Evolutionary conservation across 1,140 invertebrate species (phyloP).

Genomic region (Piezodorus guildinii): DNA sequence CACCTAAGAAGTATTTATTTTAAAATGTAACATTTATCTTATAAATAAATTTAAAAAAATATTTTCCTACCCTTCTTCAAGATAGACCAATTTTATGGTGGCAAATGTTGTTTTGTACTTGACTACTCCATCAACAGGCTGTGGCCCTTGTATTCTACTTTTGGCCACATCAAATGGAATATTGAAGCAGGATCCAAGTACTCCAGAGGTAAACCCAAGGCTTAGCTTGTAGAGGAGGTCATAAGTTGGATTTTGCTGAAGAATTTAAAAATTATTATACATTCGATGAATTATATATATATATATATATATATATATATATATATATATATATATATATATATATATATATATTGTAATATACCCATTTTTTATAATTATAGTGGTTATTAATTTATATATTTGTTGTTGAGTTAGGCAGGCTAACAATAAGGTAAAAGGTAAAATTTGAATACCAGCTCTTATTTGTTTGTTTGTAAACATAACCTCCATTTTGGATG

Average conservation of each 20-base stretch:
- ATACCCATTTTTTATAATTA: no score
- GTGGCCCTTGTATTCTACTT: slow-evolving; percentile 84
- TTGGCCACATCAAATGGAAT: slow-evolving; percentile 95
- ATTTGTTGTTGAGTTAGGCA: no score
- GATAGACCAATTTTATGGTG: slow-evolving; percentile 63
- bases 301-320: no score
- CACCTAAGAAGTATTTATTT: slow-evolving; percentile 44
- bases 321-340: no score
- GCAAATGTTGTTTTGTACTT: slow-evolving; percentile 68
- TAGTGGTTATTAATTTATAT: no score
- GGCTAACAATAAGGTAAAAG: no score
- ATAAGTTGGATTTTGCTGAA: slow-evolving; percentile 47
- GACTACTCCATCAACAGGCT: slow-evolving; percentile 55
- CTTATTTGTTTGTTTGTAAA: no score
- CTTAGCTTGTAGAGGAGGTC: slow-evolving; percentile 59
- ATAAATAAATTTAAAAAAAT: no score
- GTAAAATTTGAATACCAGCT: no score
- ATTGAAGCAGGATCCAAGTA: slow-evolving; percentile 71
- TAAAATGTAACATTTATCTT: background rate
- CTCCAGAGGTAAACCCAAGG: slow-evolving; percentile 75
- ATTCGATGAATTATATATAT: no score
- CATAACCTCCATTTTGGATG: no score
- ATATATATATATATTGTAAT: no score
- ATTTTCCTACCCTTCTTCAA: slow-evolving; percentile 67
- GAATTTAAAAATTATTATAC: slow-evolving; percentile 11